Base-by-base conservation (phyloP, 92 coral and sea anemone species). In the Virgularia gustaviana region DNA sequence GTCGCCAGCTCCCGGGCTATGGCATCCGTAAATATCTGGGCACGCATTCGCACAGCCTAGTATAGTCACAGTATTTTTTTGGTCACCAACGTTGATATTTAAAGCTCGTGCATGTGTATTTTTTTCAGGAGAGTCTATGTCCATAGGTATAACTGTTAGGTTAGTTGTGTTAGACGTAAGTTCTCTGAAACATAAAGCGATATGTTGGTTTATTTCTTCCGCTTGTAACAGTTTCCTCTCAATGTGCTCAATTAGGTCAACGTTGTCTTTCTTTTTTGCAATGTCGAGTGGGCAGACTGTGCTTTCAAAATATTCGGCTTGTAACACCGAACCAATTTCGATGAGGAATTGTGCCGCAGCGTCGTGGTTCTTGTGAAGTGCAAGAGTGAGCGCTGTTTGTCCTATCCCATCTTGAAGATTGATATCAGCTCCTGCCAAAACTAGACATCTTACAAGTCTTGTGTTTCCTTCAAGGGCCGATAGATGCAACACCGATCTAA, bases 81-180 rank as follows among this genome's bases (percentile, higher is more conserved):
- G 76, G 34, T 80, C 85, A 29, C 85, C 85, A 6, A 80, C 85
- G 23, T 80, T 80, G 19, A 80, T 80, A 44, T 80, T 73, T 22
- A 80, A 33, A 44, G 24, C 6, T 27, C 79, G 81, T 29, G 75
- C 25, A 71, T 49, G 65, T n/a, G n/a, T 30, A 10, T 6, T n/a
- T 15, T n/a, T 25, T 15, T 39, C 45, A 7, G 45, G 15, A 39
- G 45, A 15, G 45, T 39, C 15, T 8, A 39, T 39, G 15, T 39
- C 45, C 45, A 39, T 39, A n/a, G n/a, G n/a, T n/a, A n/a, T n/a
- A n/a, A n/a, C n/a, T 39, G 45, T 15, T 7, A 15, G 45, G 45
- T 39, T 39, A n/a, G n/a, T n/a, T 39, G 45, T 15, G 15, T 39
- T 15, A 7, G 45, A 15, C 1, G 2, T 15, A 0, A 3, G 36